Evolutionary conservation across 2,797 vertebrate species (phyloP).

Genomic region (Enteromius mattozi): DNA sequence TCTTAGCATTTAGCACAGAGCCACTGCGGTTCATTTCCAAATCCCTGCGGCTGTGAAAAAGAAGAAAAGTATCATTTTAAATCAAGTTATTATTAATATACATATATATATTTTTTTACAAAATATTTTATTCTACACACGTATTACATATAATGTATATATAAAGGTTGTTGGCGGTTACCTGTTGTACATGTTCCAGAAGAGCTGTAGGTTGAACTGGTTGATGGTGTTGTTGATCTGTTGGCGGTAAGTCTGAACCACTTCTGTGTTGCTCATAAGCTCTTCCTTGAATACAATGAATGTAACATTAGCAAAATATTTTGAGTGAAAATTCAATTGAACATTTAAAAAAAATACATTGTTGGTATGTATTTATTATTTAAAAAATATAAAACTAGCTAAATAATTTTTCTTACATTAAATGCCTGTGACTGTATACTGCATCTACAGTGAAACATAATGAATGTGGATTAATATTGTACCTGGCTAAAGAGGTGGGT

Average conservation of each 20-base stretch:
- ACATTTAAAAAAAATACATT: no score
- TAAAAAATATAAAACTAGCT: neutral
- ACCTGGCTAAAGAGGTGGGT: slow-evolving; percentile 98
- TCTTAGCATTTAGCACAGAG: slow-evolving; percentile 90
- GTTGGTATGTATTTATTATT: neutral
- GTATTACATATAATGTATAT: neutral
- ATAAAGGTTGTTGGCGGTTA: slow-evolving; percentile 57
- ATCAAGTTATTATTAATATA: neutral
- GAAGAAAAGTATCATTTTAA: neutral
- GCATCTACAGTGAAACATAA: neutral
- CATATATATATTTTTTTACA: no score
- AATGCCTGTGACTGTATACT: neutral
- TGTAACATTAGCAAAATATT: neutral
- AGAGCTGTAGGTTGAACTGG: slow-evolving; percentile 97
- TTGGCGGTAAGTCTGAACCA: slow-evolving; percentile 95
- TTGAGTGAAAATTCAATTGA: neutral
- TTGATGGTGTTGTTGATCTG: slow-evolving; percentile 92
- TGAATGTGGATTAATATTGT: neutral
- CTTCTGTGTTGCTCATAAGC: slow-evolving; percentile 91
- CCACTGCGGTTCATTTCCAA: slow-evolving; percentile 95
- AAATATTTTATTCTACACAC: neutral
- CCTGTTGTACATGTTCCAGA: slow-evolving; percentile 99
- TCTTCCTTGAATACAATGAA: slow-evolving; percentile 82
- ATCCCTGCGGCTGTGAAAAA: slow-evolving; percentile 87
- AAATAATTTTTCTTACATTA: neutral